A percentile compares a stretch with the other conserved stretches of the same genome.
Evolutionary conservation across 2,888 invertebrate species (phyloP).

Genomic region (Acanthosoma haemorrhoidale): DNA sequence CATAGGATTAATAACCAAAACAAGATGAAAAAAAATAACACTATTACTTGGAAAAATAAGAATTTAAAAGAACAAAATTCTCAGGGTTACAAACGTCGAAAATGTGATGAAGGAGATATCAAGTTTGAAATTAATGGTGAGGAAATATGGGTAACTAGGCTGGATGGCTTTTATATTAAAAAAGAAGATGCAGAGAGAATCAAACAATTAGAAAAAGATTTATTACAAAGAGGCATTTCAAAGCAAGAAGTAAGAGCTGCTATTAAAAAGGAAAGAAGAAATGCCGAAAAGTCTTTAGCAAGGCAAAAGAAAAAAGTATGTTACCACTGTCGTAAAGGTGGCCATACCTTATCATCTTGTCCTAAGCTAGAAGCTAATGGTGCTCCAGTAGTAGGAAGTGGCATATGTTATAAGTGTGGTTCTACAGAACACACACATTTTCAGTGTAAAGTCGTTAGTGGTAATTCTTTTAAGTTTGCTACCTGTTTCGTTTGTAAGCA

Average conservation of each 20-base stretch:
- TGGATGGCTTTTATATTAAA: constrained; percentile 67
- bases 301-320: constrained; percentile 61
- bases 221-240: constrained; percentile 59
- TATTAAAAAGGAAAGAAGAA: constrained; percentile 63
- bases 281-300: constrained; percentile 65
- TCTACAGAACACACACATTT: constrained; percentile 78
- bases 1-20: too few relatives aligned
- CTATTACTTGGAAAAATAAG: neutral
- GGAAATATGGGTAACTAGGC: constrained; percentile 57
- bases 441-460: constrained; percentile 63
- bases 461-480: constrained; percentile 66
- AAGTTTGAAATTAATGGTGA: constrained; percentile 57
- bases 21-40: neutral
- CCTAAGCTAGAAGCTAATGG: constrained; percentile 57
- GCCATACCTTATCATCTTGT: constrained; percentile 76
- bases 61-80: neutral
- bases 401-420: constrained; percentile 84
- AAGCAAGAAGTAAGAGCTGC: constrained; percentile 60
- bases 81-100: neutral
- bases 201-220: constrained; percentile 55
- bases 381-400: constrained; percentile 52
- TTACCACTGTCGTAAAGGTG: constrained; percentile 71
- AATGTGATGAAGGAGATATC: neutral
- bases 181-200: constrained; percentile 64
- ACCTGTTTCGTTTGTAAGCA: constrained; percentile 84